Evolutionary conservation across 2,888 invertebrate species (phyloP), one percentile per base, ranked within the genome.

Genomic region (Peribatodes rhomboidaria): DNA sequence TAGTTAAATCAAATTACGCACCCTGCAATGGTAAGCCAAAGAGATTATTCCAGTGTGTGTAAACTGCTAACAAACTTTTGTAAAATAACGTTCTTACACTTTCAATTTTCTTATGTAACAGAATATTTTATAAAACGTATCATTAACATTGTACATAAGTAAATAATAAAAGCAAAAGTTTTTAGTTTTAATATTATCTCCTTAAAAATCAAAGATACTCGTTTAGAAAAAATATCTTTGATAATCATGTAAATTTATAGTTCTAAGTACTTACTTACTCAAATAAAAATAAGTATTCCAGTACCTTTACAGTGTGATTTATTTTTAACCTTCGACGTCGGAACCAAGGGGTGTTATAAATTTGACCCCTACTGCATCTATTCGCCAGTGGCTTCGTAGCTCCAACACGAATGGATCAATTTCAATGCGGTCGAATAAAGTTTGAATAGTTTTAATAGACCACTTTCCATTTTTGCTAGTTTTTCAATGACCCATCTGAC

Each of bases 11-110:
- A 67, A 69, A 75, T 77, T 57, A 75, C 77, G 74, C 77, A 83
- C 81, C 79, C 81, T 80, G 79, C 77, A 79, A 84, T 81, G 75
- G 73, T 80, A 86, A 84, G 83, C 89, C 89, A 90, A 89, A 89
- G 89, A 89, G 81, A 83, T 84, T 82, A 81, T 82, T 81, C 52
- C 80, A 82, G 84, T 79, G 83, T 85, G 84, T 86, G 80, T 85
- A 77, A 78, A 61, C 72, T 64, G 75, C 70, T 63, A 61, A 68
- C 67, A 72, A 70, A 56, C 68, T 31, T 73, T 68, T 67, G 74
- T 64, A 70, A 27, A 27, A 0, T 46, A n/a, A n/a, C n/a, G n/a
- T n/a, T n/a, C n/a, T n/a, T n/a, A n/a, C n/a, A n/a, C n/a, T n/a
- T n/a, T n/a, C n/a, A n/a, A n/a, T n/a, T n/a, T n/a, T n/a, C n/a